A percentile compares a stretch with the other conserved stretches of the same genome.
These are phyloP conservation scores for Poecilia gillii DNA, from an alignment of 2,797 vertebrate genomes.

Conservation along the genomic window DNA sequence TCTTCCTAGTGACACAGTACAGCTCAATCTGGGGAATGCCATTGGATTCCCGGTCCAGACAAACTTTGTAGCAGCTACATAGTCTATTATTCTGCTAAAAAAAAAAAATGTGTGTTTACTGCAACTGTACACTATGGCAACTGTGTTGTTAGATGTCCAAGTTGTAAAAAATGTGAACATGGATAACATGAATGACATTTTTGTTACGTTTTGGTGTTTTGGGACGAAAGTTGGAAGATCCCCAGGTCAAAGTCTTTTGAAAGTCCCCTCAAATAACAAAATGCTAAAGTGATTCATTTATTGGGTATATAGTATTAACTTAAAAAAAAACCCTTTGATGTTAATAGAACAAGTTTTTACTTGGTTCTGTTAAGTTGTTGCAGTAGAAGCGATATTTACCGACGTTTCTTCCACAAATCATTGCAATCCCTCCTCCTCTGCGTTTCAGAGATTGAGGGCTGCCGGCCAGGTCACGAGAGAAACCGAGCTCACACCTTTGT, in stretches of 20 bases:
- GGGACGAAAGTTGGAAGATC: neutral
- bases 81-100: neutral
- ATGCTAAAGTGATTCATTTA: neutral
- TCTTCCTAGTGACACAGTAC: neutral
- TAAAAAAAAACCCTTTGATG: neutral
- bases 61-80: neutral
- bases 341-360: neutral
- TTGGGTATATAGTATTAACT: neutral
- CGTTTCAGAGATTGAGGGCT: slow-evolving; percentile 44
- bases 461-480: slow-evolving; percentile 41
- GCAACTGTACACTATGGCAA: neutral
- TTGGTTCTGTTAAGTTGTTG: neutral
- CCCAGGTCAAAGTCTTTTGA: neutral
- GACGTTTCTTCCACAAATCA: slow-evolving; percentile 30
- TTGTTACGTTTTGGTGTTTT: neutral
- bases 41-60: neutral
- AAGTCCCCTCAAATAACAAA: neutral
- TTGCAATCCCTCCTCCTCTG: slow-evolving; percentile 34
- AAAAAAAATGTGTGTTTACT: neutral
- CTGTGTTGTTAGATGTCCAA: neutral
- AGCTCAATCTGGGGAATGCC: neutral
- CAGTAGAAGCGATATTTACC: slow-evolving; percentile 18
- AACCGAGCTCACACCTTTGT: slow-evolving; percentile 38
- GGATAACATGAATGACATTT: neutral
- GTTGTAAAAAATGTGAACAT: neutral